Conservation (phyloP, 2,113 vertebrate species). For the Dasyprocta punctata region DNA sequence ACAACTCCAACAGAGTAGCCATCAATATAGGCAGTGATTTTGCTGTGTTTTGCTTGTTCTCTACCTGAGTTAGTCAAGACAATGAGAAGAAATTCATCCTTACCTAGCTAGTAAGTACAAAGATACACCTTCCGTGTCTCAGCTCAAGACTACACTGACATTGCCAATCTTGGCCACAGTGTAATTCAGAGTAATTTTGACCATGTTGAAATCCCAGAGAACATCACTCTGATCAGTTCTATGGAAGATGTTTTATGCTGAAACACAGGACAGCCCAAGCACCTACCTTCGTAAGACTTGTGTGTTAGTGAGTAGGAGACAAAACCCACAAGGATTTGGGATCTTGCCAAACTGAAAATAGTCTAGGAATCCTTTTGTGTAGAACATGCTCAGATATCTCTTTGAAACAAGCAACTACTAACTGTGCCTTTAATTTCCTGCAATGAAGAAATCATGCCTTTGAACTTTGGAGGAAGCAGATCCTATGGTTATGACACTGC, state of each 20-base stretch:
- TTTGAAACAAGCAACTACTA: background rate
- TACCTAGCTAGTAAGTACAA: background rate
- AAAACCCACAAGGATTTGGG: background rate
- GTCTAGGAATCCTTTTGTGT: background rate
- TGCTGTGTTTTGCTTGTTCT: background rate
- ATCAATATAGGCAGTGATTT: background rate
- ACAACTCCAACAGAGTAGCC: background rate
- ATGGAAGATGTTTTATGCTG: background rate
- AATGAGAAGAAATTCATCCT: background rate
- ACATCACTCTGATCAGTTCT: background rate
- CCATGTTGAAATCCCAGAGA: background rate
- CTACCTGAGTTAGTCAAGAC: background rate
- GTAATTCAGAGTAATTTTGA: background rate
- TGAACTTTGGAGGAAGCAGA: background rate
- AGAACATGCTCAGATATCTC: background rate
- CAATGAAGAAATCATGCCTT: background rate
- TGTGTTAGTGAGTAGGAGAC: background rate
- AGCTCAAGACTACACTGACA: background rate
- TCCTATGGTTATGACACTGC: background rate
- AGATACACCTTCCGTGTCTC: background rate
- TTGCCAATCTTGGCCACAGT: background rate
- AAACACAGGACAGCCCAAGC: background rate
- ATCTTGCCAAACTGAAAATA: background rate
- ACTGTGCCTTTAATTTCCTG: background rate
- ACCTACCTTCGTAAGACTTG: background rate